A percentile compares a stretch with the other conserved stretches of the same genome.
These are phyloP conservation scores for Asarcornis scutulata DNA, from an alignment of 2,113 vertebrate genomes.

Conservation along the genomic window DNA sequence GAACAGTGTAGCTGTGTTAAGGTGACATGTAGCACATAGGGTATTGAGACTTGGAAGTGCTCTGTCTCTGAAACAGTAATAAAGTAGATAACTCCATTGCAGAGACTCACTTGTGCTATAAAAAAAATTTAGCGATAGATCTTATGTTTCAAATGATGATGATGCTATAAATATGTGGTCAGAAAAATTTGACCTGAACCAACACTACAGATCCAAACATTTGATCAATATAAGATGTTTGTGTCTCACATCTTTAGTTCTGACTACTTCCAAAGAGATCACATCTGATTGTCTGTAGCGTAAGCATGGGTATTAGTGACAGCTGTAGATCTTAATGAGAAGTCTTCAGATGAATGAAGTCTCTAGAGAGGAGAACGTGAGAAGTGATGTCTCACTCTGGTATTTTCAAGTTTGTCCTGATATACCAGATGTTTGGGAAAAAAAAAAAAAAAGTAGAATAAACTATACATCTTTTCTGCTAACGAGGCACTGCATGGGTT, in stretches of 20 bases:
- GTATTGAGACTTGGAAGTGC: neutral
- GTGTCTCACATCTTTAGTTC: neutral
- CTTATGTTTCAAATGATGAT: fast-evolving
- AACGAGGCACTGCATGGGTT: neutral
- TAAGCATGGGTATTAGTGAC: neutral
- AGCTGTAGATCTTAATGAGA: neutral
- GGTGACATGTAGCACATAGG: neutral
- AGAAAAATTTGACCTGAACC: neutral
- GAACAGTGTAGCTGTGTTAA: neutral
- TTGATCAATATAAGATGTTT: neutral
- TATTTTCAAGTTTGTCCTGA: neutral
- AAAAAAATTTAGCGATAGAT: neutral
- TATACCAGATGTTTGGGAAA: neutral
- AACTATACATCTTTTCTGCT: neutral
- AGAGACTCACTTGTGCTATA: neutral
- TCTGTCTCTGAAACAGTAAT: neutral
- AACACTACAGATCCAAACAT: neutral
- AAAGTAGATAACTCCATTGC: neutral
- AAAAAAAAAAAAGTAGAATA: neutral
- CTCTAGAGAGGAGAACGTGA: neutral
- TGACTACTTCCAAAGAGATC: neutral
- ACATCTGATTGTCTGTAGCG: neutral
- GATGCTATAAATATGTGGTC: neutral
- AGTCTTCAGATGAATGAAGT: neutral
- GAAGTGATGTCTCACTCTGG: neutral